Evolutionary conservation across 2,113 vertebrate species (phyloP).

Genomic region (Lophochroa leadbeateri): DNA sequence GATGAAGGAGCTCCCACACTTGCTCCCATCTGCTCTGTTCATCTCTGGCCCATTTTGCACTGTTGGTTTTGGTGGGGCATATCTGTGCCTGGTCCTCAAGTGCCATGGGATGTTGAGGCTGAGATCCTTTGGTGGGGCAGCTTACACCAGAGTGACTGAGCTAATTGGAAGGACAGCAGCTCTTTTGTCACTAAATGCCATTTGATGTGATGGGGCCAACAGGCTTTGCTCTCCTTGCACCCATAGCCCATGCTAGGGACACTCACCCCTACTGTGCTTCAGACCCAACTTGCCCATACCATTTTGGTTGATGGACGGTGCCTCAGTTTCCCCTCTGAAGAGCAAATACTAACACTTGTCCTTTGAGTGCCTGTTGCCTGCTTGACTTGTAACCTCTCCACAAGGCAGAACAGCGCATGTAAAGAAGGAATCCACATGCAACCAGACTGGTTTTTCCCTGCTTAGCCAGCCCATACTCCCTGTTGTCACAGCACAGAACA

Average conservation of each 20-base stretch:
- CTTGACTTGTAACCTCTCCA: background rate
- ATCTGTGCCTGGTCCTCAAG: too few species aligned
- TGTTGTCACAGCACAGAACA: background rate
- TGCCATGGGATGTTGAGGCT: fast-evolving
- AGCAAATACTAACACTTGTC: background rate
- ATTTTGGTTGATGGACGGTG: too few species aligned
- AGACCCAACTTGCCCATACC: too few species aligned
- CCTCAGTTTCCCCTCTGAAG: background rate
- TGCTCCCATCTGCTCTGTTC: background rate
- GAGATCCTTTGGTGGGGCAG: background rate
- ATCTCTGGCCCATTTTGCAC: fast-evolving
- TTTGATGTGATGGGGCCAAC: too few species aligned
- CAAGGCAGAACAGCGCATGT: background rate
- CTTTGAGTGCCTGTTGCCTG: background rate
- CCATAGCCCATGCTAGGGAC: background rate
- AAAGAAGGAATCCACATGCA: background rate
- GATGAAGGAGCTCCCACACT: background rate
- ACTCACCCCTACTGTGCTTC: background rate
- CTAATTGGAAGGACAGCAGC: too few species aligned
- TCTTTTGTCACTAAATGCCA: fast-evolving
- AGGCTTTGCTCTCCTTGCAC: background rate
- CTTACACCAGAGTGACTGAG: background rate
- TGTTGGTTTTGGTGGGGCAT: background rate
- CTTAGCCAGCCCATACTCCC: background rate
- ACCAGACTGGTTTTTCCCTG: background rate